Conservation (phyloP, 1,140 invertebrate species). For the Formica exsecta region DNA sequence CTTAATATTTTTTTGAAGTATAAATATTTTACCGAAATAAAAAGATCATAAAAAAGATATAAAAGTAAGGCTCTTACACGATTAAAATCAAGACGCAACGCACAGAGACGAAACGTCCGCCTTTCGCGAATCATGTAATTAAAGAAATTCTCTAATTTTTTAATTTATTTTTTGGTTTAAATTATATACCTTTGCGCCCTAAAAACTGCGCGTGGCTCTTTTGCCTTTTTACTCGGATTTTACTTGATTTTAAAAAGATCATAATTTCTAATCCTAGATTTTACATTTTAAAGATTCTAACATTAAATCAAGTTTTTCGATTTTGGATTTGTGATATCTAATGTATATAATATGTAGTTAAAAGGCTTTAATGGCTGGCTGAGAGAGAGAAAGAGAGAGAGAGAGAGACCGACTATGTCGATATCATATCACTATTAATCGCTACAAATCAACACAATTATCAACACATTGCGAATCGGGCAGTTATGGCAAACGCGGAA, state of each 20-base stretch:
- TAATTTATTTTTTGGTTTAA: no score
- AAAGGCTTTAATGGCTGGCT: not conserved
- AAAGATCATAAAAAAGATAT: not conserved
- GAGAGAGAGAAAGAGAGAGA: not conserved
- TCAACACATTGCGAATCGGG: conserved; percentile 30
- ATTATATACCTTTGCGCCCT: no score
- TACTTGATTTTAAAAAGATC: not conserved
- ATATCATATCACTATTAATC: conserved; percentile 9
- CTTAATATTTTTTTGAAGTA: not conserved
- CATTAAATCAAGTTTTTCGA: no score
- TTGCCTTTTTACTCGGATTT: no score
- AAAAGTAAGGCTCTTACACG: no score
- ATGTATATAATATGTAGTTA: not conserved
- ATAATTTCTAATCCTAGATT: not conserved
- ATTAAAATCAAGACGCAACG: no score
- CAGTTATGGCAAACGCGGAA: conserved; percentile 66
- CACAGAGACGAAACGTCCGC: no score
- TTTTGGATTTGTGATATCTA: no score
- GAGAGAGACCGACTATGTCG: no score
- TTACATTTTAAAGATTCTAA: not conserved
- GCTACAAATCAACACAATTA: conserved; percentile 52
- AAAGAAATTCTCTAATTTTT: no score
- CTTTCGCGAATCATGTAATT: no score
- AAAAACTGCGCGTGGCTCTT: no score
- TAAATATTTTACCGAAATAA: not conserved